Conservation (phyloP, 1,140 invertebrate genomes). For the Brachionus koreanus region DNA sequence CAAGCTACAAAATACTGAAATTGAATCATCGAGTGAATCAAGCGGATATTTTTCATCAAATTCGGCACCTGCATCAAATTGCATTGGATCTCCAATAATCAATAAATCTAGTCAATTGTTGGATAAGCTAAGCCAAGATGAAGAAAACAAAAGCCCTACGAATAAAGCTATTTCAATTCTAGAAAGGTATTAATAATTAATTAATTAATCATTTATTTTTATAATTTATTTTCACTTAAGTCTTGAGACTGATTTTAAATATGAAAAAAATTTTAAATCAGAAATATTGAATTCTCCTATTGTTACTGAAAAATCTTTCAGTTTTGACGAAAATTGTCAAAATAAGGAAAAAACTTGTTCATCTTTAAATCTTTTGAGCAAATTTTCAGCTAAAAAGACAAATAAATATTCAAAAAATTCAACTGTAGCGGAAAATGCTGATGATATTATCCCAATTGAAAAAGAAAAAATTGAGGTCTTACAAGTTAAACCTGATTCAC, state of each 20-base stretch:
- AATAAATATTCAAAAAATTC: neutral
- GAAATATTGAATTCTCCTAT: neutral
- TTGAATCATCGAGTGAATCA: conserved; percentile 24
- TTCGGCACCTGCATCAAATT: neutral
- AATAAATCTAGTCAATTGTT: neutral
- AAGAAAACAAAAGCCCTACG: neutral
- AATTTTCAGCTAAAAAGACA: neutral
- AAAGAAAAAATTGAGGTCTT: neutral
- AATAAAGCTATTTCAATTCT: neutral
- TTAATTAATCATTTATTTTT: neutral
- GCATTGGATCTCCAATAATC: neutral
- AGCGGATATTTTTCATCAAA: conserved; percentile 24
- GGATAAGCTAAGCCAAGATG: neutral
- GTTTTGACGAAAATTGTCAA: neutral
- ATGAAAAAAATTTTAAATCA: neutral
- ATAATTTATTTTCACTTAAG: neutral
- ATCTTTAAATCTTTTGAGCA: neutral
- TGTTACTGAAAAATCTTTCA: neutral
- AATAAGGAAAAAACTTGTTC: neutral
- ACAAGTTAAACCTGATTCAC: neutral
- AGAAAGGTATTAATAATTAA: neutral
- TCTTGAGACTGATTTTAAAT: conserved; percentile 16
- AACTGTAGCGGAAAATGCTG: neutral
- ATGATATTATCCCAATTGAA: neutral
- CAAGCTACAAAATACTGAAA: neutral